Percentiles rank a stretch among this genome's conserved stretches.
Conservation (phyloP, 2,888 invertebrate genomes). For the Diaperis boleti region DNA sequence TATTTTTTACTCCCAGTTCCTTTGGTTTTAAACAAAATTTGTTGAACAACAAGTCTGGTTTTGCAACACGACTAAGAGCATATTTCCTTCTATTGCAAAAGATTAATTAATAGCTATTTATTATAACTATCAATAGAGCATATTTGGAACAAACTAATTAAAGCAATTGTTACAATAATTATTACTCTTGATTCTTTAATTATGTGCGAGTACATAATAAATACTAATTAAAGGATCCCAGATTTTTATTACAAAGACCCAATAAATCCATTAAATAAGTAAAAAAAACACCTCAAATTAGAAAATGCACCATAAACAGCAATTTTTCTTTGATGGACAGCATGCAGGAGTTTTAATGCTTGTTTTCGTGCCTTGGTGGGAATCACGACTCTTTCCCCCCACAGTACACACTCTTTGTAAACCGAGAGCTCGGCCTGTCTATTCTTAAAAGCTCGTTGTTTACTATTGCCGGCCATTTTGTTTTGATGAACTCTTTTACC, state of each 20-base stretch:
- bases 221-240: conserved; percentile 39
- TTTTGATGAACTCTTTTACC: conserved; percentile 7
- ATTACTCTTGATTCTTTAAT: conserved; percentile 27
- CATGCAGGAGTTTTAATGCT: too few relatives aligned
- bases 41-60: too few relatives aligned
- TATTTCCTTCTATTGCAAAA: too few relatives aligned
- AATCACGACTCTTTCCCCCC: conserved; percentile 7
- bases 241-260: conserved; percentile 38
- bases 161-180: conserved; percentile 37
- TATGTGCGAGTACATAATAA: conserved; percentile 35
- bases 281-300: conserved; percentile 26
- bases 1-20: too few relatives aligned
- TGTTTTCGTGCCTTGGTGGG: background rate
- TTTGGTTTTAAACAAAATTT: too few relatives aligned
- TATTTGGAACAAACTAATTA: conserved; percentile 34
- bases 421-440: conserved; percentile 9
- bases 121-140: conserved; percentile 36
- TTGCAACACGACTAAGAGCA: too few relatives aligned
- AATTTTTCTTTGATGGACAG: conserved; percentile 29
- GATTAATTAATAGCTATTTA: too few relatives aligned
- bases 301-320: conserved; percentile 27
- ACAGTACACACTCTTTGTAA: conserved; percentile 8
- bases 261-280: conserved; percentile 38
- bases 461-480: conserved; percentile 18
- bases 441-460: conserved; percentile 4